Conservation (phyloP, 2,797 vertebrate genomes). For the Eulemur coronatus region DNA sequence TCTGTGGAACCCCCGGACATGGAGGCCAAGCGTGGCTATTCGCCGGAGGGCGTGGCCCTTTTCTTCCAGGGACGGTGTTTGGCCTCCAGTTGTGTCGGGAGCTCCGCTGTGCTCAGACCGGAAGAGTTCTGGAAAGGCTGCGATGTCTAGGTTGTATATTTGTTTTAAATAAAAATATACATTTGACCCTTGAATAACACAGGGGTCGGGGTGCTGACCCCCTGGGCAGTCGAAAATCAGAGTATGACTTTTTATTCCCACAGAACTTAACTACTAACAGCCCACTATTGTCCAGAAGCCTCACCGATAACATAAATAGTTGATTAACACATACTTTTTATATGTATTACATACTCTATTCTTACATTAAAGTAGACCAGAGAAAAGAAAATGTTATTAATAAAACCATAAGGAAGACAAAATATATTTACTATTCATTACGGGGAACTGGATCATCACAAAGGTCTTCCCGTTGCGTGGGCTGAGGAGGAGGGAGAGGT, state of each 20-base stretch:
- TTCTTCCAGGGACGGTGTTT: not conserved
- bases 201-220: not conserved
- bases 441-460: too few species aligned
- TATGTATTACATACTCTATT: not conserved
- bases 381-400: not conserved
- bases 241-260: not conserved
- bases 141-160: not conserved
- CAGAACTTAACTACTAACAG: not conserved
- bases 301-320: not conserved
- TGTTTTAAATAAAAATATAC: not conserved
- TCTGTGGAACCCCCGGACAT: not conserved
- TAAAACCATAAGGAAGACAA: too few species aligned
- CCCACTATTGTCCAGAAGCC: not conserved
- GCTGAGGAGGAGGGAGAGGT: not conserved
- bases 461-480: too few species aligned
- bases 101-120: rapidly evolving
- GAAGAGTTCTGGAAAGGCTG: not conserved
- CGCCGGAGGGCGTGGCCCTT: rapidly evolving
- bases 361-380: not conserved
- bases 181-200: not conserved
- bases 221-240: not conserved
- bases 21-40: rapidly evolving
- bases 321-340: not conserved
- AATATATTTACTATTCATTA: too few species aligned
- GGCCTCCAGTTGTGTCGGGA: too few species aligned